Conservation (phyloP, 92 coral and sea anemone species). For the Heteractis magnifica region DNA sequence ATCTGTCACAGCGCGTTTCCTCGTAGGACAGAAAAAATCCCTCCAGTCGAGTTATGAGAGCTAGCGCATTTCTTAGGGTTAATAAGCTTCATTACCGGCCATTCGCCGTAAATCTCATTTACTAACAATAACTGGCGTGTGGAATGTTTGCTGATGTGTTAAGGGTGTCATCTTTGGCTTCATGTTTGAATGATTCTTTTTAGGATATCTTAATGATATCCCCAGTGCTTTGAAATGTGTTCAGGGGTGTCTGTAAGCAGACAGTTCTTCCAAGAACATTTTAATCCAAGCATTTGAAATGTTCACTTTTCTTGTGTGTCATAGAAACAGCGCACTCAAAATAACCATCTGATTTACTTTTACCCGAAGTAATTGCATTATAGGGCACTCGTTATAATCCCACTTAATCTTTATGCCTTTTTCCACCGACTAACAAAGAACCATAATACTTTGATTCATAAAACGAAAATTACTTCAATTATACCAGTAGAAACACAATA, state of each 20-base stretch:
- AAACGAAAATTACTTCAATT: constrained; percentile 8
- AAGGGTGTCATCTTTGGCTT: not conserved
- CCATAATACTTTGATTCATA: not conserved
- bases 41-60: not conserved
- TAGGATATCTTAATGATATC: not conserved
- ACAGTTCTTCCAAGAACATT: not conserved
- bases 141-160: constrained; percentile 1
- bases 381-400: not conserved
- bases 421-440: not conserved
- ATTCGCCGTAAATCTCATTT: constrained; percentile 10
- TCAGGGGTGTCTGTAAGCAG: not conserved
- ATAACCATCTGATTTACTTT: not conserved
- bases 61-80: not conserved
- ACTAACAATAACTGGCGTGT: constrained; percentile 17
- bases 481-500: constrained; percentile 4
- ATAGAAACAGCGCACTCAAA: not conserved
- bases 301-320: not conserved
- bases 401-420: not conserved
- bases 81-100: constrained; percentile 27
- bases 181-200: not conserved
- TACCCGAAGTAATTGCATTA: not conserved
- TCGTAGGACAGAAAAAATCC: not conserved
- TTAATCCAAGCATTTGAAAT: not conserved
- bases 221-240: not conserved
- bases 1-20: not conserved